Evolutionary conservation across 1,140 invertebrate species (phyloP).

Genomic region (Papilio polyxenes): DNA sequence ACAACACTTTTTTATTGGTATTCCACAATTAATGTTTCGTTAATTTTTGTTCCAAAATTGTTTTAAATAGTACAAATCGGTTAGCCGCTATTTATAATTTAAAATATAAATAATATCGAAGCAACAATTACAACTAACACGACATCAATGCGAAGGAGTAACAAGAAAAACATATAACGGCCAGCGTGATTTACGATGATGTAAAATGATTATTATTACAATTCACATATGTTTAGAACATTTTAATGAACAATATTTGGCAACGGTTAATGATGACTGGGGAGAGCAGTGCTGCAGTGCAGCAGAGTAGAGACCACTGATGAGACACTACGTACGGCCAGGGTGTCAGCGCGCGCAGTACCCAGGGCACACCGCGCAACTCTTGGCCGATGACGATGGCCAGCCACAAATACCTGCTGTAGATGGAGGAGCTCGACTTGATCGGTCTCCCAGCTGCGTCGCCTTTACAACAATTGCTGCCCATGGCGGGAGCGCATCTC

Average conservation of each 20-base stretch:
- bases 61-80: neutral
- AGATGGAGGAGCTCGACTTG: conserved; percentile 69
- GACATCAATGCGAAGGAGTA: neutral
- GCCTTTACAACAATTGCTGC: conserved; percentile 77
- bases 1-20: neutral
- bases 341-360: conserved; percentile 53
- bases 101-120: neutral
- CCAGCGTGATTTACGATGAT: neutral
- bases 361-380: conserved; percentile 61
- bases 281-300: neutral
- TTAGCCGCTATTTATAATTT: neutral
- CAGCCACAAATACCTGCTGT: conserved; percentile 74
- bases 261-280: neutral
- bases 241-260: conserved; percentile 1
- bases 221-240: neutral
- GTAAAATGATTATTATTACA: conserved; percentile 2
- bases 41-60: neutral
- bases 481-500: conserved; percentile 74
- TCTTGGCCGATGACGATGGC: conserved; percentile 61
- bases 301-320: conserved; percentile 21
- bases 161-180: conserved; percentile 1
- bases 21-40: neutral
- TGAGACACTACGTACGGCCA: conserved; percentile 51
- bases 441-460: conserved; percentile 68
- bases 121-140: neutral